A percentile compares a stretch with the other conserved stretches of the same genome.
Evolutionary conservation across 2,797 vertebrate genomes (phyloP).

Genomic region (Ambastaia sidthimunki): DNA sequence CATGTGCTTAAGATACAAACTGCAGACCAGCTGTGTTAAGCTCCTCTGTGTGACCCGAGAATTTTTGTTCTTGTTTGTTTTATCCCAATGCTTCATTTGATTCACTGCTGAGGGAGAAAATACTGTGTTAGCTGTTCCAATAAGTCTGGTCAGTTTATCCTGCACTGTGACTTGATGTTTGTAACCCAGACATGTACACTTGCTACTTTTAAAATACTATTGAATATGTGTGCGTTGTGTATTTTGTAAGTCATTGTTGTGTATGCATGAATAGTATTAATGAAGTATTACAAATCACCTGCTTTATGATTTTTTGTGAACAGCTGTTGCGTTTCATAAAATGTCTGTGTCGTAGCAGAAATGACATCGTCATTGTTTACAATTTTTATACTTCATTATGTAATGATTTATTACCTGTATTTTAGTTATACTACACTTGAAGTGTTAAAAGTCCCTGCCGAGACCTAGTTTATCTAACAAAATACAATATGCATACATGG

Average conservation of each 20-base stretch:
- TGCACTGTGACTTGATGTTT: conserved; percentile 27
- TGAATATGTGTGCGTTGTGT: not conserved
- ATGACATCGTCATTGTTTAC: conserved; percentile 31
- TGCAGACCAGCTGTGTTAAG: not conserved
- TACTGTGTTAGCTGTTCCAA: conserved; percentile 4
- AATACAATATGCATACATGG: conserved; percentile 9
- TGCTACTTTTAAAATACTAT: not conserved
- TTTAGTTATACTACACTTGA: conserved; percentile 2
- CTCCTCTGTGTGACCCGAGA: not conserved
- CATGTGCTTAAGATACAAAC: not conserved
- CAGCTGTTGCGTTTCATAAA: not conserved
- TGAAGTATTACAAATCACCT: conserved; percentile 24
- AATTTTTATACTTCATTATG: conserved; percentile 33
- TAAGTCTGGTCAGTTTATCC: conserved; percentile 11
- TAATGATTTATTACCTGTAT: conserved; percentile 11
- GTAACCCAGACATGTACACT: not conserved
- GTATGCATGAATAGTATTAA: conserved; percentile 43
- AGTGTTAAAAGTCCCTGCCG: not conserved
- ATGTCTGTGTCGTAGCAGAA: not conserved
- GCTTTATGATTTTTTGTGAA: not conserved
- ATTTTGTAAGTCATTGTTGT: not conserved
- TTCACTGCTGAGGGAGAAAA: conserved; percentile 25
- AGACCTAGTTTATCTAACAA: conserved; percentile 1
- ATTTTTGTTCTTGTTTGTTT: not conserved
- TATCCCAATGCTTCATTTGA: conserved; percentile 16